These are phyloP conservation scores for Rosalia funebris DNA, from an alignment of 2,888 invertebrate genomes.

Conservation along the genomic window DNA sequence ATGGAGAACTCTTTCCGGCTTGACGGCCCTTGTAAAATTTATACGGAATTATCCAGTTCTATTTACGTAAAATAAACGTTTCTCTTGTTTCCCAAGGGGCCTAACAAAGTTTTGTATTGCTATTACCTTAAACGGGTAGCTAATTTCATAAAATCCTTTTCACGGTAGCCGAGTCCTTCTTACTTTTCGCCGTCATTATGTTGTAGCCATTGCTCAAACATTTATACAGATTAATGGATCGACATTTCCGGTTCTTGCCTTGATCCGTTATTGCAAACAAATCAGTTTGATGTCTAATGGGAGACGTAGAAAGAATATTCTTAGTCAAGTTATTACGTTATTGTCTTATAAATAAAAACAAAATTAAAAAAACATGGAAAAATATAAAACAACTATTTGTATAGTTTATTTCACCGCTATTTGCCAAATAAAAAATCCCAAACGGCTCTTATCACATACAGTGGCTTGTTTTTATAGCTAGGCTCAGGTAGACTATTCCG, in stretches of 20 bases:
- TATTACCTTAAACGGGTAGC: neutral
- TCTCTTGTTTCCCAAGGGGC: neutral
- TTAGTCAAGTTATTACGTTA: no score
- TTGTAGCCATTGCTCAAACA: neutral
- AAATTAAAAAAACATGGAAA: no score
- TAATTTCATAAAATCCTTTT: slow-evolving; percentile 2
- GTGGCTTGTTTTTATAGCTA: no score
- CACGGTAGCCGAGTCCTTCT: neutral
- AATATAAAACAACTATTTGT: no score
- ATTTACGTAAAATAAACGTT: neutral
- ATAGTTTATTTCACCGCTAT: no score
- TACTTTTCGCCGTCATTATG: neutral
- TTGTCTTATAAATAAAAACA: no score
- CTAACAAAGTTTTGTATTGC: slow-evolving; percentile 1
- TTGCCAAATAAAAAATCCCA: no score
- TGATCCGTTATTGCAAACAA: no score
- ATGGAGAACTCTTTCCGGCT: neutral
- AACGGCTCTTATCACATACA: no score
- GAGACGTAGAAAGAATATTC: no score
- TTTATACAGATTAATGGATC: slow-evolving; percentile 1
- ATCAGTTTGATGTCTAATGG: no score
- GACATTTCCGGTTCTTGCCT: neutral
- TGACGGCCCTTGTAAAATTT: neutral
- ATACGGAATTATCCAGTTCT: neutral
- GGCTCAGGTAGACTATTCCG: no score